Evolutionary conservation across 2,888 invertebrate genomes (phyloP).

Genomic region (Eristalinus aeneus): DNA sequence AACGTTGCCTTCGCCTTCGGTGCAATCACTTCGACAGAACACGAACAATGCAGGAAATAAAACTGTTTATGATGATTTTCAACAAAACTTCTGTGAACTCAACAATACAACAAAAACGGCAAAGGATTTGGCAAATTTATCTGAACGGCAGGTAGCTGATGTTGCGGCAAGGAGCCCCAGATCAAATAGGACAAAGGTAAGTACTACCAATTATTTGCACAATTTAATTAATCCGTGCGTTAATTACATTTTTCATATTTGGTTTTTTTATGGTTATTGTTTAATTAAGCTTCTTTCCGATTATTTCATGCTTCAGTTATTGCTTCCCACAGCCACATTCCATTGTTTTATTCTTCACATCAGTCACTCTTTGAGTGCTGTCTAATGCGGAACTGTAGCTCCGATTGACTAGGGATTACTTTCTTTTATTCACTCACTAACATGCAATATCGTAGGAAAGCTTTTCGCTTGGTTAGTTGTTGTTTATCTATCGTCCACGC

Average conservation of each 20-base stretch:
- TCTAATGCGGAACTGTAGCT: conserved; percentile 26
- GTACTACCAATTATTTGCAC: conserved; percentile 7
- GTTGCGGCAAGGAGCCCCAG: not conserved
- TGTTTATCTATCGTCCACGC: conserved; percentile 19
- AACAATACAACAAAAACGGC: conserved; percentile 70
- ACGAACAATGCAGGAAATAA: not conserved
- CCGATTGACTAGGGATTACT: conserved; percentile 22
- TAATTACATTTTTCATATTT: not conserved
- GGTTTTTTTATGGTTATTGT: not conserved
- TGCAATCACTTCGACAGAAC: conserved; percentile 21
- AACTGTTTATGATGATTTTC: conserved; percentile 37
- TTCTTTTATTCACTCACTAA: conserved; percentile 8
- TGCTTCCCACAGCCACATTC: conserved; percentile 2
- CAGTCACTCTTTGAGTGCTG: not conserved
- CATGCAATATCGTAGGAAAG: conserved; percentile 30
- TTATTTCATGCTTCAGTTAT: conserved; percentile 49
- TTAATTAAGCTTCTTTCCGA: conserved; percentile 23
- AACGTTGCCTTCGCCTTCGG: conserved; percentile 24
- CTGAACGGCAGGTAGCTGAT: conserved; percentile 72
- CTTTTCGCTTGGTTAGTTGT: conserved; percentile 60
- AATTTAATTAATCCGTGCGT: not conserved
- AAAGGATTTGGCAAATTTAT: conserved; percentile 76
- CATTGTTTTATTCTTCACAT: conserved; percentile 8
- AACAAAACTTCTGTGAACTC: not conserved
- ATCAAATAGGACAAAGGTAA: conserved; percentile 30